Conservation (phyloP, 2,113 vertebrate genomes). For the Erpornis zantholeuca region DNA sequence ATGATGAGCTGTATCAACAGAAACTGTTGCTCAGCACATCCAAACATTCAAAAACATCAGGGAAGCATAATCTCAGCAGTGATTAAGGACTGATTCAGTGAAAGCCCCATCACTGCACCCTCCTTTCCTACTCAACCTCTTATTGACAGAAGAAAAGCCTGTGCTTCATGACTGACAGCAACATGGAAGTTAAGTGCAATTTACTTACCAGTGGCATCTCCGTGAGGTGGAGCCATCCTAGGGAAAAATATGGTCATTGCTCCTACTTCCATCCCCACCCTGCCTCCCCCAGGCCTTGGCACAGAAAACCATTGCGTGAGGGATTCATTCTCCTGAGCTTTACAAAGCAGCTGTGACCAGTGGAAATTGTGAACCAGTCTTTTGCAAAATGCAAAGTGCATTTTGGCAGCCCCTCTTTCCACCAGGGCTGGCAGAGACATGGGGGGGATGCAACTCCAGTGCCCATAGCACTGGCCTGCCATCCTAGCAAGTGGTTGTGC, state of each 20-base stretch:
- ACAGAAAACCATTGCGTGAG: not conserved
- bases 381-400: not conserved
- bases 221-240: not conserved
- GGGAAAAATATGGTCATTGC: not conserved
- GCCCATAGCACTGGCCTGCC: not conserved
- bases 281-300: slow-evolving; percentile 5
- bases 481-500: not conserved
- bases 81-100: slow-evolving; percentile 7
- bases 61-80: slow-evolving; percentile 19
- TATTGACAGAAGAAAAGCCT: slow-evolving; percentile 6
- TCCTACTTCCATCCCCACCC: not conserved
- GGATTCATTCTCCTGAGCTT: slow-evolving; percentile 4
- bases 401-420: not conserved
- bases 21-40: slow-evolving; percentile 14
- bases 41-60: not conserved
- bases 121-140: not conserved
- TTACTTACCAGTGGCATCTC: not conserved
- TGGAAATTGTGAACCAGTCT: not conserved
- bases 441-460: not conserved
- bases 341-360: not conserved
- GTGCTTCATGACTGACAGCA: not conserved
- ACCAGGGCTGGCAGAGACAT: not conserved
- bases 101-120: not conserved
- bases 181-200: slow-evolving; percentile 22
- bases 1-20: not conserved